Evolutionary conservation across 2,113 vertebrate genomes (phyloP).

Genomic region (Steatornis caripensis): DNA sequence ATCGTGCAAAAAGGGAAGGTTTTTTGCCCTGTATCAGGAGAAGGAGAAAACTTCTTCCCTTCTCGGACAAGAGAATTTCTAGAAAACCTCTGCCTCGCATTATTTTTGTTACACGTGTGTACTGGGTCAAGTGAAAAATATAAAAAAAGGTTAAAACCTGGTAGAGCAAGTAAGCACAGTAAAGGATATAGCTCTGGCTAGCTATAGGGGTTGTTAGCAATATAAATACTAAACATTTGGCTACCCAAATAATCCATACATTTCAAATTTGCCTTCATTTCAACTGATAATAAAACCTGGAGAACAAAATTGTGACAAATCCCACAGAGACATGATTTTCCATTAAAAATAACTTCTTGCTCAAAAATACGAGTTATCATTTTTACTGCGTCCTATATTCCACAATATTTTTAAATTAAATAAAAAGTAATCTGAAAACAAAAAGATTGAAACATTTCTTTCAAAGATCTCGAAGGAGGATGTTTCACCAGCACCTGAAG

Average conservation of each 20-base stretch:
- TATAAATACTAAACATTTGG: background rate
- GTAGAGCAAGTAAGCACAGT: background rate
- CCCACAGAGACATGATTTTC: background rate
- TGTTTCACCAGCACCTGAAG: background rate
- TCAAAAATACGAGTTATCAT: background rate
- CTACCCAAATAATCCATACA: background rate
- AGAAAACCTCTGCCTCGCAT: background rate
- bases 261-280: background rate
- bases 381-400: background rate
- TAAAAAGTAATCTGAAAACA: background rate
- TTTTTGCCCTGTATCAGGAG: background rate
- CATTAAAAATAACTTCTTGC: background rate
- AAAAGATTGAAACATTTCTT: background rate
- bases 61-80: background rate
- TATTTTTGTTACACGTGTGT: background rate
- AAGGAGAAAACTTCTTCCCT: background rate
- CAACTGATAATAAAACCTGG: background rate
- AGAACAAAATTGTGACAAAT: background rate
- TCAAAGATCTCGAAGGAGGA: background rate
- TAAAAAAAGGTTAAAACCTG: background rate
- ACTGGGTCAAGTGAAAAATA: background rate
- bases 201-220: background rate
- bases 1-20: background rate
- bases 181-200: background rate
- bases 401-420: background rate